phyloP scores from a whole-genome alignment of 1,140 invertebrate species.

The Zelostemma sp. region DNA sequence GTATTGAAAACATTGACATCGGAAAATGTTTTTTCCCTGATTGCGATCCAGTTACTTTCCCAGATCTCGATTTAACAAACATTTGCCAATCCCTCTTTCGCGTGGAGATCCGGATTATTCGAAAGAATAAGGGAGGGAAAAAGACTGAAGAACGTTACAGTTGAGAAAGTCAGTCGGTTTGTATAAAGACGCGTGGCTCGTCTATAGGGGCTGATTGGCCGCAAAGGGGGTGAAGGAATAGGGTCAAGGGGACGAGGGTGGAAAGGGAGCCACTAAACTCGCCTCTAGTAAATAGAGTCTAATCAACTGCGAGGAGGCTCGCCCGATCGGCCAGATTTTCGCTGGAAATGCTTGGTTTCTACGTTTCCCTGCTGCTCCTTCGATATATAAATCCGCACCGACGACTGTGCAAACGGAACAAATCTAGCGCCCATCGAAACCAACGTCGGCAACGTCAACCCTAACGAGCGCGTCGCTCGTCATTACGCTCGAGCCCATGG shows the following conservation, averaged over 20 bases:
- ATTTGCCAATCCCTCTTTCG: conserved; percentile 29
- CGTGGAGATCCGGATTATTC: conserved; percentile 9
- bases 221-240: conserved; percentile 66
- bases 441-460: conserved; percentile 2
- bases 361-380: conserved; percentile 33
- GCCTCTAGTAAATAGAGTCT: conserved; percentile 68
- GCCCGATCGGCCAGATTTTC: conserved; percentile 67
- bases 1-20: too few relatives aligned
- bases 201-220: conserved; percentile 68
- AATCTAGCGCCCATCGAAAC: conserved; percentile 28
- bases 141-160: conserved; percentile 27
- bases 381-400: conserved; percentile 33
- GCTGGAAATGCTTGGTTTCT: conserved; percentile 54
- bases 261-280: conserved; percentile 61
- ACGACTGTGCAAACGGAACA: conserved; percentile 39
- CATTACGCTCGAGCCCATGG: conserved; percentile 7
- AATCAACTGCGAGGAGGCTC: conserved; percentile 66
- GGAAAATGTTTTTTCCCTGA: neutral
- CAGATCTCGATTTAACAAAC: conserved; percentile 25
- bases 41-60: neutral
- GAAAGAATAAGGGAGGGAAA: conserved; percentile 17
- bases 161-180: conserved; percentile 35
- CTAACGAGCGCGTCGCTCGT: conserved; percentile 12
- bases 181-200: conserved; percentile 56
- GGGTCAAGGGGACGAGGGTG: conserved; percentile 58